Conservation (phyloP, 2,113 vertebrate species). For the Lipophrys pholis region DNA sequence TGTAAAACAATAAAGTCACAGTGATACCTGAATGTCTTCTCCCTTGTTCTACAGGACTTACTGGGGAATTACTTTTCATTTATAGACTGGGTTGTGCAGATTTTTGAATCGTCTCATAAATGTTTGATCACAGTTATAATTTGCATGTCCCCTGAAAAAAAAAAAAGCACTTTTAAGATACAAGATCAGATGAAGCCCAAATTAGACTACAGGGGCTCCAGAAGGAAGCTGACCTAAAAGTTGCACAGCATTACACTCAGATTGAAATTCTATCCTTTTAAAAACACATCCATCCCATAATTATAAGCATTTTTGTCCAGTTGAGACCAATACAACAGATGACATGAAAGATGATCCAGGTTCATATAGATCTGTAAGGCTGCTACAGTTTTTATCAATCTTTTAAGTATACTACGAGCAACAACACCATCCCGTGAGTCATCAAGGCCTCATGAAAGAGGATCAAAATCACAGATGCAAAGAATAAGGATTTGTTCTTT, state of each 20-base stretch:
- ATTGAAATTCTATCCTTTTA: slow-evolving; percentile 4
- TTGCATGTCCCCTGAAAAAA: slow-evolving; percentile 8
- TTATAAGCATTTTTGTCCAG: neutral
- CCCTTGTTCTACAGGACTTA: no score
- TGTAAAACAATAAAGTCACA: no score
- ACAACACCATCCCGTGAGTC: no score
- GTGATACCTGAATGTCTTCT: no score
- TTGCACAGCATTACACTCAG: neutral
- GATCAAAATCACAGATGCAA: no score
- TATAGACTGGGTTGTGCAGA: neutral
- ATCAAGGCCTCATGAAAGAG: no score
- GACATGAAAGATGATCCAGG: no score
- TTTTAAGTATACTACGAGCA: no score
- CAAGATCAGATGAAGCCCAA: slow-evolving; percentile 5
- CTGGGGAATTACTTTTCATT: neutral
- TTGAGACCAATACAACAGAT: neutral
- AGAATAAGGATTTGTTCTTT: no score
- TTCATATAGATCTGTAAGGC: no score
- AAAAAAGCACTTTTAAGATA: neutral
- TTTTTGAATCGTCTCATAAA: slow-evolving; percentile 10
- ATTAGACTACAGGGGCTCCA: neutral
- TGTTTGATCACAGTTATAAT: slow-evolving; percentile 12
- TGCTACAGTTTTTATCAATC: no score
- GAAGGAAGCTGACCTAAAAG: slow-evolving; percentile 2
- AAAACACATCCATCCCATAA: neutral